Percentiles rank a stretch among this genome's conserved stretches.
Evolutionary conservation across 2,113 vertebrate species (phyloP).

Genomic region (Ranitomeya variabilis): DNA sequence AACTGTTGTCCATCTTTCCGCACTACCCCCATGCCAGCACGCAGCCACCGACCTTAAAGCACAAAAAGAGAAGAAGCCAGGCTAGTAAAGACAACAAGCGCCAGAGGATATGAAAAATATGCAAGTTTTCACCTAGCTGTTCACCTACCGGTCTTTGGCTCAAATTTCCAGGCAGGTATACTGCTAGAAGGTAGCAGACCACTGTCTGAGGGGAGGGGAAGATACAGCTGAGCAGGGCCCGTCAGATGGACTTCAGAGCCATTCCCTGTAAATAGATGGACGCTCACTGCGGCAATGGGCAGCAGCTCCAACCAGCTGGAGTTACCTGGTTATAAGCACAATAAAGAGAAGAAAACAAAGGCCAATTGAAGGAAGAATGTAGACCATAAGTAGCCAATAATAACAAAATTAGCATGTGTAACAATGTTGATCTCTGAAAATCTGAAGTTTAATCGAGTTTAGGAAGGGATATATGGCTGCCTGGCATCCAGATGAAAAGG

Average conservation of each 20-base stretch:
- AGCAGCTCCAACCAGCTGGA: constrained; percentile 83
- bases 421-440: no score
- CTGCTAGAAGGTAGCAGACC: constrained; percentile 77
- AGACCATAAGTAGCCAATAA: neutral
- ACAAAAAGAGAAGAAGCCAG: neutral
- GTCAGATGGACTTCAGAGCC: constrained; percentile 77
- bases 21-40: constrained; percentile 86
- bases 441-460: neutral
- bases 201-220: constrained; percentile 81
- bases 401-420: neutral
- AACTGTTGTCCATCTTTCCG: constrained; percentile 83
- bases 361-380: neutral
- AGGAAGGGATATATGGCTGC: neutral
- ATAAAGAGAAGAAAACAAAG: neutral
- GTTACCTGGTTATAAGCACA: constrained; percentile 68
- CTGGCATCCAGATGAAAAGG: no score
- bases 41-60: constrained; percentile 82
- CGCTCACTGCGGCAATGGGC: constrained; percentile 80
- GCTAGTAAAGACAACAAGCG: neutral
- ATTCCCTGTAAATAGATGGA: constrained; percentile 84
- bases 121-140: neutral
- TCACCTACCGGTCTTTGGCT: constrained; percentile 80
- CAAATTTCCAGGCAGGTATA: constrained; percentile 87
- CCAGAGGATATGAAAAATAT: neutral
- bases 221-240: constrained; percentile 81